Conservation (phyloP, 1,140 invertebrate species). For the Drosophila ficusphila region DNA sequence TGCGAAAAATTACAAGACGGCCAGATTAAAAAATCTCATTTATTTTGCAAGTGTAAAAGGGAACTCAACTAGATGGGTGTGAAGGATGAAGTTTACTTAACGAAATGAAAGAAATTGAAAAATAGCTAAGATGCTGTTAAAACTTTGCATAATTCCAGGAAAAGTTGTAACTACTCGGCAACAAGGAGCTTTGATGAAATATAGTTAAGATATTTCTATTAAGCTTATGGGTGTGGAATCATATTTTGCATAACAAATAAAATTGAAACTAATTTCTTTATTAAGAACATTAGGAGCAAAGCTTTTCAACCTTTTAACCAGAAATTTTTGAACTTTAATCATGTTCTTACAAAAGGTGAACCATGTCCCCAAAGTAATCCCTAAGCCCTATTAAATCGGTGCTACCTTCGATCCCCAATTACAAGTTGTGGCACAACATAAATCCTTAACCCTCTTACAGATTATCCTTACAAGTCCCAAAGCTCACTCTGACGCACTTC, state of each 20-base stretch:
- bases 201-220: no score
- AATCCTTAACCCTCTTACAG: constrained; percentile 32
- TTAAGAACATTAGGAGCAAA: no score
- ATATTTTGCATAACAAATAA: no score
- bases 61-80: constrained; percentile 1
- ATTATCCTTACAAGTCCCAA: constrained; percentile 35
- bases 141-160: constrained; percentile 13
- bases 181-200: neutral
- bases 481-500: constrained; percentile 49
- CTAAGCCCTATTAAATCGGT: constrained; percentile 1
- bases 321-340: no score
- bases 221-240: neutral
- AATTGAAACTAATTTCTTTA: no score
- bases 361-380: neutral
- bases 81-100: constrained; percentile 27
- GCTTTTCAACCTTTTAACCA: no score
- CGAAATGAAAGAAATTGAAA: constrained; percentile 23
- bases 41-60: constrained; percentile 25
- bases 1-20: constrained; percentile 39
- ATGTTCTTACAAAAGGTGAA: no score
- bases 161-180: neutral
- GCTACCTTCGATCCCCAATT: constrained; percentile 9
- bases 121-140: constrained; percentile 14
- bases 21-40: constrained; percentile 51
- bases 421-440: constrained; percentile 13